phyloP scores from a whole-genome alignment of 2,797 vertebrate genomes.

The Alosa sapidissima region DNA sequence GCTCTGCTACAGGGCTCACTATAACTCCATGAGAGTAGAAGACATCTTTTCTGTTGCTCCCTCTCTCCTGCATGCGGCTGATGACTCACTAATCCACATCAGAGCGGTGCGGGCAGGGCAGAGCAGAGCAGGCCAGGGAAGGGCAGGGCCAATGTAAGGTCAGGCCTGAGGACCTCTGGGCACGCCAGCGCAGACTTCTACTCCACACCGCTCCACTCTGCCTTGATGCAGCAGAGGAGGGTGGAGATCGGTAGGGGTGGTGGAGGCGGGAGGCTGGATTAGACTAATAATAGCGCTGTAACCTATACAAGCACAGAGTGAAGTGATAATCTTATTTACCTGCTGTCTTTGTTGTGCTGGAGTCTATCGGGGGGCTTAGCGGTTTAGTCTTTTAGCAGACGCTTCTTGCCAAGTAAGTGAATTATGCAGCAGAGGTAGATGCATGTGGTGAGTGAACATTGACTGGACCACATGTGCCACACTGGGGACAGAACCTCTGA shows the following conservation, averaged over 20 bases:
- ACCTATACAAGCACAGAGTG: conserved; percentile 1
- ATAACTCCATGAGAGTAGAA: neutral
- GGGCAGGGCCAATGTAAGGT: neutral
- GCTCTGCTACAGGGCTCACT: neutral
- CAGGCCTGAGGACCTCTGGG: neutral
- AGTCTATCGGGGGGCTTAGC: neutral
- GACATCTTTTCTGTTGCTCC: neutral
- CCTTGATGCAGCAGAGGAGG: no score
- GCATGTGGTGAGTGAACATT: neutral
- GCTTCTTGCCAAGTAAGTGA: neutral
- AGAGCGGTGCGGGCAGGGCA: neutral
- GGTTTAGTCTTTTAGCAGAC: neutral
- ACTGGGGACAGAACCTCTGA: neutral
- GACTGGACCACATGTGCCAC: neutral
- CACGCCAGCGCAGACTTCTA: neutral
- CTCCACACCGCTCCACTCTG: neutral
- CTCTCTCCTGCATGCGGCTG: neutral
- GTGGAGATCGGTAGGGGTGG: neutral
- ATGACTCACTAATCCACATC: neutral
- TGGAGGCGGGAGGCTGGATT: neutral
- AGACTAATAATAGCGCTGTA: conserved; percentile 4
- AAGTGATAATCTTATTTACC: conserved; percentile 11
- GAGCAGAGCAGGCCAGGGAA: neutral
- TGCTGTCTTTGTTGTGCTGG: neutral
- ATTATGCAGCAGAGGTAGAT: neutral